Conservation (phyloP, 2,888 invertebrate genomes). For the Protonemura montana region DNA sequence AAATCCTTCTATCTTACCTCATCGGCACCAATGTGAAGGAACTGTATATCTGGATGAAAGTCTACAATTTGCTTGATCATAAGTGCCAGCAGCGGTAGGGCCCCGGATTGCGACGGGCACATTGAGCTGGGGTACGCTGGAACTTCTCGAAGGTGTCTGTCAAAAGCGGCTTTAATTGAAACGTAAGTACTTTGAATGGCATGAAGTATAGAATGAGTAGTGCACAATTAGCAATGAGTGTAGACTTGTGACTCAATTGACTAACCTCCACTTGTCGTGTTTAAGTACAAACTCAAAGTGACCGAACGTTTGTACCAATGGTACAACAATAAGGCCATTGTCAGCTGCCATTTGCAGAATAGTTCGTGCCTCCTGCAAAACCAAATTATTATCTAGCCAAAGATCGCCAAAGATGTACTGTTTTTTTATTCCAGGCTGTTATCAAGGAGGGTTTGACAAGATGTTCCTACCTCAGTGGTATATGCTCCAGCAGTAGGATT, state of each 20-base stretch:
- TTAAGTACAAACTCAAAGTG: constrained; percentile 87
- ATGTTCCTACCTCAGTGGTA: constrained; percentile 59
- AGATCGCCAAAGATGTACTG: too few relatives aligned
- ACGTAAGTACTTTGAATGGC: too few relatives aligned
- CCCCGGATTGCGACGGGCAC: constrained; percentile 73
- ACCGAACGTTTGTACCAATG: constrained; percentile 86
- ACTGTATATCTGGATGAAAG: constrained; percentile 70
- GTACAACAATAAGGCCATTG: constrained; percentile 74
- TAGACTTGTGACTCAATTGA: background rate
- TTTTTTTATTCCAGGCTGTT: too few relatives aligned
- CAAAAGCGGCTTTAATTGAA: background rate
- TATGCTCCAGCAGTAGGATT: constrained; percentile 69
- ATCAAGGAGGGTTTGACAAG: too few relatives aligned
- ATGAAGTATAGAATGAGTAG: too few relatives aligned
- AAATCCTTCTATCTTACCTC: constrained; percentile 62
- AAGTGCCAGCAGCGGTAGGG: constrained; percentile 68
- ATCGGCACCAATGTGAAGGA: constrained; percentile 84
- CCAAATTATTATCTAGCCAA: background rate
- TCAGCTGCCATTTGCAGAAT: constrained; percentile 73
- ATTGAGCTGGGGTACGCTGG: constrained; percentile 73
- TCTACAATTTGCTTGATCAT: constrained; percentile 76
- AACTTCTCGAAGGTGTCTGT: constrained; percentile 69
- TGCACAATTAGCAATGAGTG: background rate
- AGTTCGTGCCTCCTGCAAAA: constrained; percentile 65
- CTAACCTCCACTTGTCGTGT: constrained; percentile 66